Evolutionary conservation across 2,797 vertebrate species (phyloP), one percentile per base, ranked within the genome.

Genomic region (Mormyrus hasselquistii): DNA sequence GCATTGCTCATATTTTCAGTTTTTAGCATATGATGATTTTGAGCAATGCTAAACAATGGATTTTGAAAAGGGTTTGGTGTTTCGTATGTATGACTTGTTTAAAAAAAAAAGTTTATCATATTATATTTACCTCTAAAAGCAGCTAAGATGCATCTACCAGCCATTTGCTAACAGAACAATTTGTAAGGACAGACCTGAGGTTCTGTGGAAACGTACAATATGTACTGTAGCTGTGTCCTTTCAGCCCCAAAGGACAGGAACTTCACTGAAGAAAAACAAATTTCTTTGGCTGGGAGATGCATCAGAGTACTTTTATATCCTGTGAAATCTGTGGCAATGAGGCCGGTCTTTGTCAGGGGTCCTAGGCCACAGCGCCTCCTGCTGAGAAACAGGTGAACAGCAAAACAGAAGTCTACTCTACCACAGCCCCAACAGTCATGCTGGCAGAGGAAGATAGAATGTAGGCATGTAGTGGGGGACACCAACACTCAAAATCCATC

Each of bases 401-500:
- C 89, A 92, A 85, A 62, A 92, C 2, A 90, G 55, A 89, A 88
- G 47, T 91, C 92, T 93, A 90, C 82, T 93, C 91, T 92, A 92
- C 91, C 82, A 93, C 92, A 93, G 91, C 89, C 65, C 90, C 90
- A 91, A 91, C 90, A 91, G 65, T 92, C 94, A 96, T 95, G 94
- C 94, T 92, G 92, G 90, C 90, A 92, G 90, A 93, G 93, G 92
- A 94, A 92, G 93, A 94, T 91, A 94, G 93, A 95, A 94, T 94
- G 95, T 95, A 94, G 93, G 44, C 92, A 93, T 93, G 93, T 93
- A 92, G 93, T 93, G 92, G 93, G 93, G 93, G 93, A 96, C 94
- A 95, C 94, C 93, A 90, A 93, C 93, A 93, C 90, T 92, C 76
- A 94, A 91, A 93, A 93, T 89, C 93, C 92, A 95, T 94, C 95